Conservation (phyloP, 1,140 invertebrate genomes). For the Drosophila chauvacae region DNA sequence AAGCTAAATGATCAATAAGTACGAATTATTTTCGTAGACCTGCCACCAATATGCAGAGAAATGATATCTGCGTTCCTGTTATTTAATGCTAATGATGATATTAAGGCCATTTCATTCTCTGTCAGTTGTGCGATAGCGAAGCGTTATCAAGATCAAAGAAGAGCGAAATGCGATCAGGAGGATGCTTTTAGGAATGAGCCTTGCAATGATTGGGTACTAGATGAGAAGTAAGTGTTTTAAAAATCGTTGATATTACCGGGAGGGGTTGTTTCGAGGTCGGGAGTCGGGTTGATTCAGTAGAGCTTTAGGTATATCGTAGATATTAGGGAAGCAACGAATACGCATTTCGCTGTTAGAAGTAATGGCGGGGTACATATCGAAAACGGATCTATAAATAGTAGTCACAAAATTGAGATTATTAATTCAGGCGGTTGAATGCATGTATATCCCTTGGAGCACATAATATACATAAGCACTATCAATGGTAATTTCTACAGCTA, state of each 20-base stretch:
- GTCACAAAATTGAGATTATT: constrained; percentile 67
- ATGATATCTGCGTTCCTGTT: constrained; percentile 4
- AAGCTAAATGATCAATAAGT: constrained; percentile 37
- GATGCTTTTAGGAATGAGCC: constrained; percentile 14
- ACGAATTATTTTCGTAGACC: constrained; percentile 12
- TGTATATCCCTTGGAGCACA: constrained; percentile 13
- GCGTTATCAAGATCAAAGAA: constrained; percentile 19
- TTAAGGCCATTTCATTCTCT: constrained; percentile 9
- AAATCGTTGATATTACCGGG: constrained; percentile 61
- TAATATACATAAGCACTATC: constrained; percentile 15
- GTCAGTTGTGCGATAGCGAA: constrained; percentile 24
- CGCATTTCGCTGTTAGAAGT: constrained; percentile 77
- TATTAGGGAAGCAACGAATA: constrained; percentile 71
- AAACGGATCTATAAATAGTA: constrained; percentile 76
- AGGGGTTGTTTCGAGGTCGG: constrained; percentile 26
- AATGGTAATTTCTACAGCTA: constrained; percentile 11
- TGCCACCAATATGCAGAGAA: constrained; percentile 33
- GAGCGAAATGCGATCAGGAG: constrained; percentile 3
- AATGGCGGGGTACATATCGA: constrained; percentile 72
- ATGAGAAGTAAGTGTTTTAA: constrained; percentile 11
- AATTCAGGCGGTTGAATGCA: constrained; percentile 6
- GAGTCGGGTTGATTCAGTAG: constrained; percentile 58
- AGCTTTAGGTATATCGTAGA: constrained; percentile 78
- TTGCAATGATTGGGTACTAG: constrained; percentile 13
- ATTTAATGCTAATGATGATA: constrained; percentile 13